Evolutionary conservation across 1,140 invertebrate genomes (phyloP), one percentile per base, ranked within the genome.

Genomic region (Rhynchophorus ferrugineus): DNA sequence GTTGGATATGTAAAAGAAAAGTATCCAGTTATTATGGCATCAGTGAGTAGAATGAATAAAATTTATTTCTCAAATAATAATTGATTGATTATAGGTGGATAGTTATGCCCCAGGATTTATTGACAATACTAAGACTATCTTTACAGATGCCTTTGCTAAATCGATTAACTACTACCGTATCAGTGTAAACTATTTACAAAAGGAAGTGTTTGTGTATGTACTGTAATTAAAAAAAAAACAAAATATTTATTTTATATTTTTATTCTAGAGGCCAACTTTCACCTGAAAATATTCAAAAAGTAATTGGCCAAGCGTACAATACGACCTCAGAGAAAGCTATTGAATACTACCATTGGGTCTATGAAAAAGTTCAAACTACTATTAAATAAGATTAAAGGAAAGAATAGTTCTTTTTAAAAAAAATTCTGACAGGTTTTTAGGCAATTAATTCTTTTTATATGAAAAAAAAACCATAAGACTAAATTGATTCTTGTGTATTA

Each of bases 181-280:
- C n/a, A 55, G 55, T 49, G 47, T 64, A 8, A 70, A 75, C 36
- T 78, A 84, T 73, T 70, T 86, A 58, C 76, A 78, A 66, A 80
- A 78, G 24, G 83, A 85, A 71, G 80, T 87, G 39, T 84, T 87
- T 72, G 73, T 86, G 85, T 88, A 77, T 84, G 84, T 83, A 63
- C 57, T 41, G 34, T 24, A 50, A 11, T 46, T 48, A 37, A 47
- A 20, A 47, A 47, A 17, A 21, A 35, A 29, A 22, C 22, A 39
- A 47, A 18, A 38, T n/a, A n/a, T 47, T 9, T 46, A 24, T 38
- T 29, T 44, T 52, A 8, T 56, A 9, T 60, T 62, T 52, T 47
- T 46, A 45, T 81, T 81, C 37, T 70, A 88, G 85, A 44, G 84
- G 84, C 6, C 78, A 83, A 56, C 74, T 85, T 61, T 85, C 84